phyloP scores from a whole-genome alignment of 2,888 invertebrate genomes.

The Patella caerulea region DNA sequence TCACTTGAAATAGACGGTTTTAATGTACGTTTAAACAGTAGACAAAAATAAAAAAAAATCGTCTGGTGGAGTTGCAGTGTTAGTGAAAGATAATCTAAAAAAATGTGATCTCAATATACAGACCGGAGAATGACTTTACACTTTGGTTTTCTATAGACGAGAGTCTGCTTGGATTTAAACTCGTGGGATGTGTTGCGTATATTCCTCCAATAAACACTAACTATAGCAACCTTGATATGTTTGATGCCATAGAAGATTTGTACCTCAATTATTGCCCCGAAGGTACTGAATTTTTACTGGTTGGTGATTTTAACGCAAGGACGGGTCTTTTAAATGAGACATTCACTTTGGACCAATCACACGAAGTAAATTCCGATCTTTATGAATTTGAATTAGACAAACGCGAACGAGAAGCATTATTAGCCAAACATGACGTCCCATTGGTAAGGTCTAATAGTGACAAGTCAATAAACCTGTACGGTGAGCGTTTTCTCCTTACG shows the following conservation, averaged over 20 bases:
- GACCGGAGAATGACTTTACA: background rate
- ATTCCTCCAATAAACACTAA: background rate
- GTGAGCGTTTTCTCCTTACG: too few species aligned
- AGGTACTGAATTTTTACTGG: background rate
- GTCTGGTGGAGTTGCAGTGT: background rate
- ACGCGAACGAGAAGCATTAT: too few species aligned
- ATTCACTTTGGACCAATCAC: too few species aligned
- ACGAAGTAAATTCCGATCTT: too few species aligned
- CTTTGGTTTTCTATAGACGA: background rate
- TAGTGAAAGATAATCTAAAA: background rate
- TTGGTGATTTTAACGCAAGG: background rate
- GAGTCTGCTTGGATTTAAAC: background rate
- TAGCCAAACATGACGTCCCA: too few species aligned
- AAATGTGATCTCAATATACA: background rate
- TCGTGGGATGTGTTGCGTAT: background rate
- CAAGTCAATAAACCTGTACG: too few species aligned
- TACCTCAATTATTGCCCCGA: background rate
- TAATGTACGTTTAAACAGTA: background rate
- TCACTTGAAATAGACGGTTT: background rate
- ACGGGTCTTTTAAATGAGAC: background rate
- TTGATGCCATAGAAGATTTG: background rate
- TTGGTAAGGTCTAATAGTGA: too few species aligned
- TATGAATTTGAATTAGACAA: too few species aligned
- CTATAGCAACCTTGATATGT: background rate
- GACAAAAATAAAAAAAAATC: background rate